Evolutionary conservation across 64 coral and sea anemone genomes (phyloP).

Genomic region (Stylophora pistillata): DNA sequence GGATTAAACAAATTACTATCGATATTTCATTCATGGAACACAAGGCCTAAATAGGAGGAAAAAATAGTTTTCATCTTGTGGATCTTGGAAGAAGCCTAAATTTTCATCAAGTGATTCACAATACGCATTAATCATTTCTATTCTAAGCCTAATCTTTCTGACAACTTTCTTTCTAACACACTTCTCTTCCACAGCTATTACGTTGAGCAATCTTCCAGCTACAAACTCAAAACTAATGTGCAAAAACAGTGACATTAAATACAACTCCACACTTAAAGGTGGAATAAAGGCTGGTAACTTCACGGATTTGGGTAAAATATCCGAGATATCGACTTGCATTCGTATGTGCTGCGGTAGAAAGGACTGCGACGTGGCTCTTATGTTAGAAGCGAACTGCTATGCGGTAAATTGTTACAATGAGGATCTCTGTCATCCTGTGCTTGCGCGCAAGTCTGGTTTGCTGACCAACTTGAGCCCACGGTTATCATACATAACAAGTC

Average conservation of each 20-base stretch:
- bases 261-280: conserved; percentile 86
- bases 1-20: too few relatives aligned
- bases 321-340: conserved; percentile 92
- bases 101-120: too few relatives aligned
- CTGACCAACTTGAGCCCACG: conserved; percentile 77
- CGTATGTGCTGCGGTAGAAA: conserved; percentile 91
- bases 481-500: conserved; percentile 93
- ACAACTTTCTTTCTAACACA: neutral
- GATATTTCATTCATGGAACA: too few relatives aligned
- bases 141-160: neutral
- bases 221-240: conserved; percentile 95
- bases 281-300: conserved; percentile 95
- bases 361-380: conserved; percentile 88
- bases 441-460: conserved; percentile 74
- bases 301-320: conserved; percentile 75
- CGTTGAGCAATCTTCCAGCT: conserved; percentile 75
- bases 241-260: conserved; percentile 85
- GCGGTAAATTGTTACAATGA: conserved; percentile 74
- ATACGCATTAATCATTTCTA: too few relatives aligned
- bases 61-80: too few relatives aligned
- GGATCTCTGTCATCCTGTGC: conserved; percentile 72
- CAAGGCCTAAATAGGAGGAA: too few relatives aligned
- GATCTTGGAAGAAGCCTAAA: too few relatives aligned
- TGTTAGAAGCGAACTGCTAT: conserved; percentile 93
- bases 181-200: conserved; percentile 63